Evolutionary conservation across 2,113 vertebrate species (phyloP).

Genomic region (Sapayoa aenigma): DNA sequence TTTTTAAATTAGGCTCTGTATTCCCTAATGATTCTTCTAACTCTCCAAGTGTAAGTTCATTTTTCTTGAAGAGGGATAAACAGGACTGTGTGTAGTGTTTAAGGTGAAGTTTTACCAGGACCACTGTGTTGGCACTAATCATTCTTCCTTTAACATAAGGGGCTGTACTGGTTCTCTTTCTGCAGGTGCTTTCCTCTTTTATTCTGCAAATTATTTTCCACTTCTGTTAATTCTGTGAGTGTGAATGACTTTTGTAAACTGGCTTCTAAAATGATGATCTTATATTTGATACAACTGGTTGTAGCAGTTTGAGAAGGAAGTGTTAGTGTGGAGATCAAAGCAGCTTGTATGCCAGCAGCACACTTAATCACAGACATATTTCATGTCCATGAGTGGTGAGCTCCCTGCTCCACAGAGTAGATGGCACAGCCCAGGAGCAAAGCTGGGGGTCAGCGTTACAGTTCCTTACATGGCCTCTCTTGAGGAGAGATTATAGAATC

Average conservation of each 20-base stretch:
- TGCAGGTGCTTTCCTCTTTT: neutral
- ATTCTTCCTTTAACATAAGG: neutral
- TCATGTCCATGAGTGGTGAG: neutral
- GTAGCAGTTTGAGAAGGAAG: neutral
- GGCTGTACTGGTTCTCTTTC: neutral
- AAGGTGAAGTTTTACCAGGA: neutral
- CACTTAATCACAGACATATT: neutral
- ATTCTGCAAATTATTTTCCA: neutral
- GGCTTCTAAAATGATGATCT: neutral
- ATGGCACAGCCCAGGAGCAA: neutral
- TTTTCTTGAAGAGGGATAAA: neutral
- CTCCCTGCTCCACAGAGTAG: neutral
- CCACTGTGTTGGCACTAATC: fast-evolving
- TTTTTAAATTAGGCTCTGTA: neutral
- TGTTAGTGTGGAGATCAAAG: neutral
- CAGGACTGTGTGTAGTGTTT: neutral
- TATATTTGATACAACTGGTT: neutral
- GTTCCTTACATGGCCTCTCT: neutral
- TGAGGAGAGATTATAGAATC: neutral
- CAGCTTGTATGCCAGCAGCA: neutral
- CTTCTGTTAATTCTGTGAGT: neutral
- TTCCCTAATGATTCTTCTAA: neutral
- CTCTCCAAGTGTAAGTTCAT: neutral
- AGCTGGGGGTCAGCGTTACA: neutral
- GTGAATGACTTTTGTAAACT: neutral